A percentile compares a stretch with the other conserved stretches of the same genome.
Conservation (phyloP, 2,113 vertebrate genomes). For the Nanger granti region DNA sequence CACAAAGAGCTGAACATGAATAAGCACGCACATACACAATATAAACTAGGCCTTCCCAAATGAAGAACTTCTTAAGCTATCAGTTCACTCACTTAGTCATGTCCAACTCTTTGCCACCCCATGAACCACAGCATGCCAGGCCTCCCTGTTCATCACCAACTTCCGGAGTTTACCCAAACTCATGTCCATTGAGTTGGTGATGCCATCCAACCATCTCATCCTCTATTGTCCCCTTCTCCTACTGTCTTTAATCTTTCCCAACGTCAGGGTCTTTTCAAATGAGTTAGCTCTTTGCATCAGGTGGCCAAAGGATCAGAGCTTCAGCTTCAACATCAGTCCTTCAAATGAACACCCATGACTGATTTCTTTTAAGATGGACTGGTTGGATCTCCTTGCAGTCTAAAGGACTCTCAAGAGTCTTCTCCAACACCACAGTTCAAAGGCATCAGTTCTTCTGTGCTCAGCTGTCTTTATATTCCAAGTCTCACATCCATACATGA, state of each 20-base stretch:
- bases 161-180: background rate
- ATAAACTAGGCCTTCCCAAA: background rate
- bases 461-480: background rate
- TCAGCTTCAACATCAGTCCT: background rate
- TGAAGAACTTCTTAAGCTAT: background rate
- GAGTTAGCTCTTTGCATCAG: accelerated
- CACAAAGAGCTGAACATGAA: background rate
- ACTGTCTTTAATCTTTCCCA: background rate
- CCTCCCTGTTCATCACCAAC: background rate
- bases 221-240: background rate
- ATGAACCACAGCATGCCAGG: too few species aligned
- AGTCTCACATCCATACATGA: background rate
- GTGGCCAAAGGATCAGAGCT: background rate
- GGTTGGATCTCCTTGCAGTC: background rate
- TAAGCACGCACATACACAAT: background rate
- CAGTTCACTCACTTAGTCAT: too few species aligned
- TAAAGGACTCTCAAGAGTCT: background rate
- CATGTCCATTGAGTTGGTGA: background rate
- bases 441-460: accelerated
- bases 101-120: too few species aligned
- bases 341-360: background rate
- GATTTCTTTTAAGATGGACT: background rate
- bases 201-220: background rate
- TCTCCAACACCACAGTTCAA: background rate
- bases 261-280: background rate